Evolutionary conservation across 2,113 vertebrate genomes (phyloP).

Genomic region (Channa maculata): DNA sequence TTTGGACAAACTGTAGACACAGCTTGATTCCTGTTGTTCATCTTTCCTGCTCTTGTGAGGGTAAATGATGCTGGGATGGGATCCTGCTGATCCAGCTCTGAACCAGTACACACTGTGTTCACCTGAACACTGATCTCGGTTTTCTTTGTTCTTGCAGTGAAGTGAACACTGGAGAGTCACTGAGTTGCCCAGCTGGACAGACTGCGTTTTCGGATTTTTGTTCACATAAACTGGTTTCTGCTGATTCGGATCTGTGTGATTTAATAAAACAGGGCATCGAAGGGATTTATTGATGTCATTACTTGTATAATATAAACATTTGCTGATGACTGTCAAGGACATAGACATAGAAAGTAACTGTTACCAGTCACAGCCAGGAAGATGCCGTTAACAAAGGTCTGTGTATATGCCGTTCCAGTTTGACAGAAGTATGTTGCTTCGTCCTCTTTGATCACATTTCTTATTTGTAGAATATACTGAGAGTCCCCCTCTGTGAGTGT

Average conservation of each 20-base stretch:
- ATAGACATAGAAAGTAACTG: background rate
- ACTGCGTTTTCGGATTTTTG: conserved; percentile 22
- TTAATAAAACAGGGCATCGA: too few species aligned
- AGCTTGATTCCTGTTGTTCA: conserved; percentile 19
- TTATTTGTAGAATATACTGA: background rate
- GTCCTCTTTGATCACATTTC: conserved; percentile 34
- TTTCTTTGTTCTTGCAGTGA: conserved; percentile 19
- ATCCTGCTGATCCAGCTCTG: conserved; percentile 33
- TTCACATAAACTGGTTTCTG: conserved; percentile 7
- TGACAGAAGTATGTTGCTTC: conserved; percentile 49
- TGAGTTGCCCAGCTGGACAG: conserved; percentile 18
- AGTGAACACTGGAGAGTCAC: conserved; percentile 59
- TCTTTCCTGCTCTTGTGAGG: background rate
- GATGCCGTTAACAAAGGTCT: background rate
- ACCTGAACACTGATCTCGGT: conserved; percentile 27
- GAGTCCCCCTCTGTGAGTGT: rapidly evolving
- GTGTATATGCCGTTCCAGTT: background rate
- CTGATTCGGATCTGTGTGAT: conserved; percentile 9
- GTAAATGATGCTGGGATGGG: conserved; percentile 39
- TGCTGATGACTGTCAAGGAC: background rate
- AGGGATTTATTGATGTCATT: too few species aligned
- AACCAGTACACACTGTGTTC: conserved; percentile 46
- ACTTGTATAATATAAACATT: too few species aligned
- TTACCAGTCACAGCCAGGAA: conserved; percentile 39
- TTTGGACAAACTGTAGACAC: conserved; percentile 53